Evolutionary conservation across 2,888 invertebrate species (phyloP).

Genomic region (Taphrorychus bicolor): DNA sequence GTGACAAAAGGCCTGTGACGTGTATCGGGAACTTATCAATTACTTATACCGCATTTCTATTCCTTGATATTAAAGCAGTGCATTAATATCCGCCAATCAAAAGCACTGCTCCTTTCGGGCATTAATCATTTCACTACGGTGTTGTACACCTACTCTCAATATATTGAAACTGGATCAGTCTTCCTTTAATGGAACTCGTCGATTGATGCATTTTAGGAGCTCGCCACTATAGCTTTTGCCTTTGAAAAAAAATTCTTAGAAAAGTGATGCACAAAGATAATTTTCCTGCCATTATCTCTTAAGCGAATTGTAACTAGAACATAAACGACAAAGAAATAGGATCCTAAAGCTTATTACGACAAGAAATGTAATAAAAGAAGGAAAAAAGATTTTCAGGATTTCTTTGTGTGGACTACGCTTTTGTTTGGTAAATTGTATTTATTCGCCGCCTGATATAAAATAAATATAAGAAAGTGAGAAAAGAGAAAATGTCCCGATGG

Average conservation of each 20-base stretch:
- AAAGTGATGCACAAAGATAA: not conserved
- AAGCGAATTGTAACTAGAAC: not conserved
- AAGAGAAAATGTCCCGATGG: not conserved
- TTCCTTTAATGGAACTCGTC: no score
- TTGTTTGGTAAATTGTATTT: not conserved
- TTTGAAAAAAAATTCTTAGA: not conserved
- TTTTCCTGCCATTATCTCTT: not conserved
- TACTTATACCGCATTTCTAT: not conserved
- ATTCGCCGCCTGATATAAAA: not conserved
- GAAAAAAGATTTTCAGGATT: conserved; percentile 1
- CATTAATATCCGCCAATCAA: not conserved
- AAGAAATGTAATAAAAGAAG: not conserved
- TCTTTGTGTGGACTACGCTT: not conserved
- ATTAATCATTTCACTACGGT: not conserved
- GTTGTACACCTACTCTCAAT: no score
- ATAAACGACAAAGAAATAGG: not conserved
- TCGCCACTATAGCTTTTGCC: not conserved
- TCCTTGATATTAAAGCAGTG: not conserved
- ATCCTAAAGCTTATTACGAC: conserved; percentile 4
- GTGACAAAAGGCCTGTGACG: not conserved
- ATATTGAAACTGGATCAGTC: no score
- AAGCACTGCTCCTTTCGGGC: not conserved
- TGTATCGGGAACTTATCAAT: not conserved
- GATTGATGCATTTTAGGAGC: not conserved
- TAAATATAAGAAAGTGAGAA: not conserved